Evolutionary conservation across 2,797 vertebrate genomes (phyloP).

Genomic region (Huso huso): DNA sequence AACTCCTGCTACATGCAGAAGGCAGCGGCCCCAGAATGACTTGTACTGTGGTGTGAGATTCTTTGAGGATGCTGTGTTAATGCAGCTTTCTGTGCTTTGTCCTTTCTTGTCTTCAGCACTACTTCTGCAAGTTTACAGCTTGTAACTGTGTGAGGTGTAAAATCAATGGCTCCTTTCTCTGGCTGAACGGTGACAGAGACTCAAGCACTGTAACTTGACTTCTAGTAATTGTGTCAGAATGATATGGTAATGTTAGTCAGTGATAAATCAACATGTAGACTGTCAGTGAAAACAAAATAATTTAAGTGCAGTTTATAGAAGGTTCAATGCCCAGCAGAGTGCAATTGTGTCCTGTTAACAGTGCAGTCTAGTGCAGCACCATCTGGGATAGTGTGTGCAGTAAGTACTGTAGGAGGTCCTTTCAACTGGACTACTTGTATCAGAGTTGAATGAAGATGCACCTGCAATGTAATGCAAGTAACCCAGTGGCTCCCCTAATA

Average conservation of each 20-base stretch:
- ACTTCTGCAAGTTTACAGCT: not conserved
- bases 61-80: not conserved
- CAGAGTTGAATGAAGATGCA: no score
- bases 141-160: not conserved
- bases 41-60: not conserved
- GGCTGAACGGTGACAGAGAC: not conserved
- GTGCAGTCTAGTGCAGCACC: not conserved
- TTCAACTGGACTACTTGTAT: no score
- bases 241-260: no score
- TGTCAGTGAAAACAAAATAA: no score
- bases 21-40: constrained; percentile 5
- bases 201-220: not conserved
- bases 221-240: constrained; percentile 2
- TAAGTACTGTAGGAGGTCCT: not conserved
- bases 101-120: not conserved
- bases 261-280: no score
- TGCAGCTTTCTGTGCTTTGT: not conserved
- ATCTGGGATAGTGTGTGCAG: not conserved
- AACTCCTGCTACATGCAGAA: not conserved
- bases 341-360: no score
- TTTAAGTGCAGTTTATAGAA: no score
- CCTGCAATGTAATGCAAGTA: no score
- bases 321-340: no score
- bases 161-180: not conserved
- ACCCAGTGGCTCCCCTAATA: no score